phyloP scores from a whole-genome alignment of 2,888 invertebrate species.

The Petrolisthes manimaculis region DNA sequence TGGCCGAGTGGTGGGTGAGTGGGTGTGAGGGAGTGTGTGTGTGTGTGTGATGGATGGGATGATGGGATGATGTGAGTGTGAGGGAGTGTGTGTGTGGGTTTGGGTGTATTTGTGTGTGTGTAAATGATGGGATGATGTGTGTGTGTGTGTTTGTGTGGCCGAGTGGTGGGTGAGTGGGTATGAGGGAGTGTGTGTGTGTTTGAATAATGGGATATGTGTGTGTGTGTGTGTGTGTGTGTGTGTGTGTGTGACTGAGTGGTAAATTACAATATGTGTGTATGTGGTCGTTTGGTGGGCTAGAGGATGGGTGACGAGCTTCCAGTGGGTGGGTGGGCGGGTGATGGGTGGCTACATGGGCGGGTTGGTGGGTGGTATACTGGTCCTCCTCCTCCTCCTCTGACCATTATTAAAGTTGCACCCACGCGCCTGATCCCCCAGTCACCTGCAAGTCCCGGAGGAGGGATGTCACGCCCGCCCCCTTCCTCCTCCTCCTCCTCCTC shows the following conservation, averaged over 20 bases:
- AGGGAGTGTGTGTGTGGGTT: background rate
- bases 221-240: too few relatives aligned
- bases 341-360: background rate
- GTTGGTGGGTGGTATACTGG: background rate
- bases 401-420: constrained; percentile 25
- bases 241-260: too few relatives aligned
- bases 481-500: background rate
- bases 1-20: too few relatives aligned
- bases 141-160: too few relatives aligned
- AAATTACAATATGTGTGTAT: too few relatives aligned
- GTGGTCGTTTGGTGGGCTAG: too few relatives aligned
- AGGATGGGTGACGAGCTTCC: background rate
- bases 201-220: background rate
- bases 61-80: too few relatives aligned
- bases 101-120: background rate
- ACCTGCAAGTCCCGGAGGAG: background rate
- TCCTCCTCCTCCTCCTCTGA: background rate
- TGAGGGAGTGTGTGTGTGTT: background rate
- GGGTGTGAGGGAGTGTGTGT: too few relatives aligned
- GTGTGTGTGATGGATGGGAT: too few relatives aligned
- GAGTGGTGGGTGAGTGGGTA: background rate
- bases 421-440: background rate
- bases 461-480: background rate
- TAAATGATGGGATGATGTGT: background rate
- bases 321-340: background rate